phyloP scores from a whole-genome alignment of 1,140 invertebrate species.

The Triops longicaudatus region DNA sequence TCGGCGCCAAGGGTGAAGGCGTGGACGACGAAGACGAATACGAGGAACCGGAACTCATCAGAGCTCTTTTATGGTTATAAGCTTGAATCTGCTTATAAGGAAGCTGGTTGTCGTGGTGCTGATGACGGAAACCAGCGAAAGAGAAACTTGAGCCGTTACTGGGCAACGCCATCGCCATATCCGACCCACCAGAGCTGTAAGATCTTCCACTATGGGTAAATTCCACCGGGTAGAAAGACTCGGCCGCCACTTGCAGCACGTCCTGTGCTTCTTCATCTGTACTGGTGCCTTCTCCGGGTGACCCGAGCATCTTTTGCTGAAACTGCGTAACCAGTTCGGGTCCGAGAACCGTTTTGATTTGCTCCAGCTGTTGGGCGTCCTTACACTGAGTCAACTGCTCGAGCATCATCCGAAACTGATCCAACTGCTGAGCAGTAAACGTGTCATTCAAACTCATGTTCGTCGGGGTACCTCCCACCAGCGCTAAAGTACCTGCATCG shows the following conservation, averaged over 20 bases:
- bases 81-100: background rate
- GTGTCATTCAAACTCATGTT: background rate
- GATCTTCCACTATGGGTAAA: background rate
- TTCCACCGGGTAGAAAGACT: background rate
- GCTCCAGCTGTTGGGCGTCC: background rate
- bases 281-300: background rate
- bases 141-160: background rate
- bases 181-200: background rate
- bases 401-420: background rate
- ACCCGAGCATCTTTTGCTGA: background rate
- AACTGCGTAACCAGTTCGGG: background rate
- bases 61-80: background rate
- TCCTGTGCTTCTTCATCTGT: slow-evolving; percentile 4
- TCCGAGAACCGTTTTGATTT: background rate
- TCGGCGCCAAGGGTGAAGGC: background rate
- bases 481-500: background rate
- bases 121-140: background rate
- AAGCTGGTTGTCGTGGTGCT: background rate
- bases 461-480: background rate
- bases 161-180: background rate
- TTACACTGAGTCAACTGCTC: background rate
- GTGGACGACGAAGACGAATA: background rate
- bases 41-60: background rate
- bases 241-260: background rate
- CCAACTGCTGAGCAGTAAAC: background rate